Base-by-base conservation (phyloP, 2,888 invertebrate species). In the Sinohyriopsis cumingii region DNA sequence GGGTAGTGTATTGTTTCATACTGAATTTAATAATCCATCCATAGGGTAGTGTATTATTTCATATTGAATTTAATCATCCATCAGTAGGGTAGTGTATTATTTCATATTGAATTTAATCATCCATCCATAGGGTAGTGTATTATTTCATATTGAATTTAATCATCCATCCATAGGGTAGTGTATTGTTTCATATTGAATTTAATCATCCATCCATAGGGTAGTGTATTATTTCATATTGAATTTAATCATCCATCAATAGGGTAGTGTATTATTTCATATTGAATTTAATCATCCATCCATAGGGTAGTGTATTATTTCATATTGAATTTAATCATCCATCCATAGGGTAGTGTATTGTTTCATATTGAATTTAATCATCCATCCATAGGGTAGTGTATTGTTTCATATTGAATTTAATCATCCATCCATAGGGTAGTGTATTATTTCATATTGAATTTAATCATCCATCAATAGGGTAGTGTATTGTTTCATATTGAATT, bases 391-490 rank as follows among this genome's bases (percentile, higher is more conserved):
- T 95, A 89, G 86, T 45, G 45, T 45, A 45, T 45, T 45, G 15
- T 45, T 45, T 45, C 45, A 45, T 45, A 15, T 45, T 45, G 7
- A 33, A 33, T 33, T 33, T 9, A 33, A 9, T 56, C 97, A 97
- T 92, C 94, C 94, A 67, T 95, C 95, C 76, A 91, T 97, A 19
- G 92, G 91, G 95, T 95, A 89, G 86, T 45, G 45, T 45, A 45
- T 45, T 45, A 45, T 45, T 45, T 45, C 45, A 45, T 45, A 15
- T 45, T 45, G 7, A 33, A 33, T 33, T 33, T 9, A 33, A 9
- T 56, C 97, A 97, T 92, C 94, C 94, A 67, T 95, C 95, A 76
- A 91, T 97, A 19, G 92, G 91, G 95, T 95, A 89, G 86, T 45
- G 45, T 45, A 45, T 45, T 45, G 15, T 45, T 45, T 45, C 45